A percentile compares a stretch with the other conserved stretches of the same genome.
Conservation (phyloP, 2,888 invertebrate genomes). For the Drosophila eohydei region DNA sequence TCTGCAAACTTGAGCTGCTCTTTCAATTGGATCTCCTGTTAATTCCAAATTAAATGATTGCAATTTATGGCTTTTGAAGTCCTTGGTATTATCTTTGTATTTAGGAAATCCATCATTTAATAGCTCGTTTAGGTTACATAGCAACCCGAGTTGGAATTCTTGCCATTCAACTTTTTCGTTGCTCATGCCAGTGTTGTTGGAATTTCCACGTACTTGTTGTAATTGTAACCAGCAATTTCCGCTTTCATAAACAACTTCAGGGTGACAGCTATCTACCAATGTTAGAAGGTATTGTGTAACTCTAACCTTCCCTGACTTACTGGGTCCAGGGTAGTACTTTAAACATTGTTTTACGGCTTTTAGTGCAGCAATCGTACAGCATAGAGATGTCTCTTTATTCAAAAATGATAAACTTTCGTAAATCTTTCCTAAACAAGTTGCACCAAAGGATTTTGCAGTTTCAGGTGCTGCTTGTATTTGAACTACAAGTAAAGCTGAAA, state of each 20-base stretch:
- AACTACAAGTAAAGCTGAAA: conserved; percentile 42
- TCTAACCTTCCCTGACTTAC: conserved; percentile 38
- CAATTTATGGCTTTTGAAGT: conserved; percentile 1
- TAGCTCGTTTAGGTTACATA: conserved; percentile 34
- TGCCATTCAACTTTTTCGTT: conserved; percentile 45
- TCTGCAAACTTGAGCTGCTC: conserved; percentile 33
- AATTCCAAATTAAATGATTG: conserved; percentile 29
- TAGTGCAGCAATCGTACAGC: conserved; percentile 28
- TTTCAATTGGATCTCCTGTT: conserved; percentile 51
- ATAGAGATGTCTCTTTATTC: background rate
- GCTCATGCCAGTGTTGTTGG: background rate
- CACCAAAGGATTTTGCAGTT: conserved; percentile 48
- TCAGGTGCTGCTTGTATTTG: conserved; percentile 44
- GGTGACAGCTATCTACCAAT: conserved; percentile 46
- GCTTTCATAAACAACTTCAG: conserved; percentile 46
- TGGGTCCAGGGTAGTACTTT: conserved; percentile 54
- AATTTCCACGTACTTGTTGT: conserved; percentile 47
- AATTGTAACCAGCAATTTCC: conserved; percentile 59
- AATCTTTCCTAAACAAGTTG: conserved; percentile 39
- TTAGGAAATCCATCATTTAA: conserved; percentile 29
- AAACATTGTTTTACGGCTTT: conserved; percentile 46
- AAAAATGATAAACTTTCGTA: conserved; percentile 36
- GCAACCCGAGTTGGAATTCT: conserved; percentile 46
- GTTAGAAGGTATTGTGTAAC: conserved; percentile 33
- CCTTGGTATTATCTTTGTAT: background rate